Evolutionary conservation across 2,888 invertebrate genomes (phyloP), one percentile per base, ranked within the genome.

Genomic region (Carcina quercana): DNA sequence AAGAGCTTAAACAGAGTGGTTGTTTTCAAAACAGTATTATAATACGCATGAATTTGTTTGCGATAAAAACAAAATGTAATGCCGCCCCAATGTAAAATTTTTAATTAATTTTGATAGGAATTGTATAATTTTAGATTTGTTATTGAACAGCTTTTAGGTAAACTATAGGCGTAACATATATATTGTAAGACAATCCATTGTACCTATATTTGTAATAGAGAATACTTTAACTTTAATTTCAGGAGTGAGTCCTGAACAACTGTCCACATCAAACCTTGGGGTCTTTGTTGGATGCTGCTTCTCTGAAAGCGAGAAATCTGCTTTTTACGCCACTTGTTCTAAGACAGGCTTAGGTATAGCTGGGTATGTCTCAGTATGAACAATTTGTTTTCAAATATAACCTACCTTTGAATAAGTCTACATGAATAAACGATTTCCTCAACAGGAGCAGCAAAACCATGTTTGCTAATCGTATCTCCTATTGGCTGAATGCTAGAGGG

Each of bases 221-320:
- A n/a, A n/a, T n/a, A n/a, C n/a, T n/a, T n/a, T n/a, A n/a, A n/a
- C n/a, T n/a, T n/a, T n/a, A n/a, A n/a, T n/a, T n/a, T n/a, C n/a
- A 87, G 87, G 87, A 52, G 65, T 75, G 3, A 88, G 89, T 58
- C 93, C 93, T 1, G 68, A 76, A 12, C 79, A 61, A 12, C 43
- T 73, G 1, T 59, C 51, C 17, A 90, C 90, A 4, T 82, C 78
- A 27, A 86, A 84, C 44, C 83, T 89, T 1, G 86, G 66, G 0
- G 75, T 75, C 0, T 76, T 58, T 34, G 41, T 68, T 1, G 74
- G 69, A 5, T 48, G 85, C 28, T 86, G 86, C 46, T 85, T 85
- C 29, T 87, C 88, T 1, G 91, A 91, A 55, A 76, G 87, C 6
- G 87, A 87, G 45, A 88, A 88, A 37, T 82, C 83, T 4, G 76